These are phyloP conservation scores for Melanargia galathea DNA, from an alignment of 2,888 invertebrate genomes.

Conservation along the genomic window DNA sequence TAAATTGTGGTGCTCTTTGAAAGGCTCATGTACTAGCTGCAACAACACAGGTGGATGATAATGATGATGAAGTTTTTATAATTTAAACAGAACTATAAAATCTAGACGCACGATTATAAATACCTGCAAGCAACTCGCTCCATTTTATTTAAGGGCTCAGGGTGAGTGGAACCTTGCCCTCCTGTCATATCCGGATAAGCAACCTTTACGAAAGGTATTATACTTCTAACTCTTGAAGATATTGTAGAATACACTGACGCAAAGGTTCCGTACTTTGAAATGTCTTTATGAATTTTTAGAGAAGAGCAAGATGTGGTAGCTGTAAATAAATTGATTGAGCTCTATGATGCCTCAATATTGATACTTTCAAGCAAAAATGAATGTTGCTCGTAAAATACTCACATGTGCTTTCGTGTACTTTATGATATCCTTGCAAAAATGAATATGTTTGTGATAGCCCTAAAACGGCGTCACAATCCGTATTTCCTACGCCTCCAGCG, in stretches of 20 bases:
- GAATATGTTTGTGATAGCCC: conserved; percentile 53
- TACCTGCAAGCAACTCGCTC: conserved; percentile 76
- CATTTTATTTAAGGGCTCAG: conserved; percentile 84
- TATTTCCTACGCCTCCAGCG: conserved; percentile 53
- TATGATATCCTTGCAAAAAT: conserved; percentile 57
- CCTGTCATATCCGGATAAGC: conserved; percentile 89
- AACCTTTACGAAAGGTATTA: conserved; percentile 87
- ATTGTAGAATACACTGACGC: conserved; percentile 77
- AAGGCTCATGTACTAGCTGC: too few relatives aligned
- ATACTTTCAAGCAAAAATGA: background rate
- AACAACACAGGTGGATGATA: too few relatives aligned
- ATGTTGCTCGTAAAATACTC: conserved; percentile 48
- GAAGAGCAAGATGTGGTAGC: conserved; percentile 70
- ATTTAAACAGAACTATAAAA: background rate
- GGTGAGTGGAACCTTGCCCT: conserved; percentile 76
- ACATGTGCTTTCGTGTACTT: conserved; percentile 69
- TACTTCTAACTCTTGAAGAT: conserved; percentile 82
- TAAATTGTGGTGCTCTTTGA: too few relatives aligned
- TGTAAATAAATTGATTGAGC: conserved; percentile 44
- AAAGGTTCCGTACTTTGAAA: conserved; percentile 64
- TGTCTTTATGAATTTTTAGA: conserved; percentile 74
- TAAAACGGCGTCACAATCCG: conserved; percentile 58
- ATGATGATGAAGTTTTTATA: too few relatives aligned
- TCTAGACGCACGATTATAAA: too few relatives aligned
- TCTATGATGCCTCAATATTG: background rate